phyloP scores from a whole-genome alignment of 2,888 invertebrate genomes.

The Hirtodrosophila trivittata region DNA sequence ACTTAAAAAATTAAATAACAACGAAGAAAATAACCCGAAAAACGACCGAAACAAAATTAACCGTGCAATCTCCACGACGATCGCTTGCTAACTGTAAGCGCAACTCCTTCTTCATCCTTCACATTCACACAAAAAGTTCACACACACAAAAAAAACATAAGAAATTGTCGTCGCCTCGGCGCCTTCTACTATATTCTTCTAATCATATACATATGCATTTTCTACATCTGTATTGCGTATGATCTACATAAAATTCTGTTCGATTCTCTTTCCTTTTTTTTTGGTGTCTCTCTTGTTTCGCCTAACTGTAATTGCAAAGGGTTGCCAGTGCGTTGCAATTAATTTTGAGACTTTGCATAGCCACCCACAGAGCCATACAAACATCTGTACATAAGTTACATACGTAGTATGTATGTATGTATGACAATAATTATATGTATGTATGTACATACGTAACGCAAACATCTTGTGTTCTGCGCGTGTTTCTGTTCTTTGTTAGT shows the following conservation, averaged over 20 bases:
- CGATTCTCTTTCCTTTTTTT: neutral
- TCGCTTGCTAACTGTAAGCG: slow-evolving; percentile 46
- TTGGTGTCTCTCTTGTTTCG: neutral
- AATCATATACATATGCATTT: neutral
- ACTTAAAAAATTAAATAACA: slow-evolving; percentile 13
- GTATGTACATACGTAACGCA: too few relatives aligned
- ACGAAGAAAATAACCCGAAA: slow-evolving; percentile 11
- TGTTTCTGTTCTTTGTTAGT: neutral
- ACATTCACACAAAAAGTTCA: neutral
- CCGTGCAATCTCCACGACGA: slow-evolving; percentile 32
- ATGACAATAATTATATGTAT: too few relatives aligned
- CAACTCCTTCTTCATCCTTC: slow-evolving; percentile 14
- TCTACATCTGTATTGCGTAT: neutral
- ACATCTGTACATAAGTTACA: neutral
- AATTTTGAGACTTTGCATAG: neutral
- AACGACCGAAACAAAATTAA: slow-evolving; percentile 2
- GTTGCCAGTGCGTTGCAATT: slow-evolving; percentile 16
- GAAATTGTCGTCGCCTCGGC: neutral
- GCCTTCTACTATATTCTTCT: neutral
- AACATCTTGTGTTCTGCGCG: too few relatives aligned
- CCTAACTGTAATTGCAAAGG: slow-evolving; percentile 16
- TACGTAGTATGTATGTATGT: neutral
- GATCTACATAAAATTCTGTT: neutral
- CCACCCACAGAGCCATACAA: neutral
- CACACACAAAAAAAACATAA: neutral